These are phyloP conservation scores for Orchestia grillus DNA, from an alignment of 1,140 invertebrate genomes.

Conservation along the genomic window DNA sequence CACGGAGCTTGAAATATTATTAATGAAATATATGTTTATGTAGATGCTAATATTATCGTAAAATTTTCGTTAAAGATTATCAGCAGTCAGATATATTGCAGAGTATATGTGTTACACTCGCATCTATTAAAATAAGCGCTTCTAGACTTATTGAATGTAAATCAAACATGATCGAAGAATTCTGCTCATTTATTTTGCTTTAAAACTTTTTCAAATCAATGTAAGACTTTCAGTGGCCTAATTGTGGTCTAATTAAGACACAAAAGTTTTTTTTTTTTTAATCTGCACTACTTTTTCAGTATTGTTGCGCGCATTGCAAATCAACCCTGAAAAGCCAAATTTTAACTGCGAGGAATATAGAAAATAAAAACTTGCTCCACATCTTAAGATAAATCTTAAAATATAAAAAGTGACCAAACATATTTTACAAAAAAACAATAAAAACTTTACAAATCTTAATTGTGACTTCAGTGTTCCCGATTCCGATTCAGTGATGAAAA, in stretches of 20 bases:
- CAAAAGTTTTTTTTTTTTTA: neutral
- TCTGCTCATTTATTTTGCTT: neutral
- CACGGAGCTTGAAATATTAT: too few relatives aligned
- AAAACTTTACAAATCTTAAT: neutral
- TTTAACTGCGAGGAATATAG: neutral
- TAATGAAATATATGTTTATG: too few relatives aligned
- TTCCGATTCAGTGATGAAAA: slow-evolving; percentile 4
- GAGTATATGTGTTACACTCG: too few relatives aligned
- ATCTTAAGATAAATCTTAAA: neutral
- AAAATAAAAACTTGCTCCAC: neutral
- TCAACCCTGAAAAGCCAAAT: slow-evolving; percentile 23
- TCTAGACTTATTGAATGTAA: too few relatives aligned
- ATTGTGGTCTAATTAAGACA: neutral
- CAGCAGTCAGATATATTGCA: too few relatives aligned
- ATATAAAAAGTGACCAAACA: neutral
- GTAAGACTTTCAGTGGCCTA: neutral
- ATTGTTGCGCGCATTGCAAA: neutral
- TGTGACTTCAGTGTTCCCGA: neutral
- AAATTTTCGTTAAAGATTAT: too few relatives aligned
- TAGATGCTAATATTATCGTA: too few relatives aligned
- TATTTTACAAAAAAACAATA: neutral
- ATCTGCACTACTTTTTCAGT: slow-evolving; percentile 40
- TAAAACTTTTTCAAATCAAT: neutral
- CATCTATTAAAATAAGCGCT: too few relatives aligned
- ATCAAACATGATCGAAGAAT: too few relatives aligned